Conservation (phyloP, 2,113 vertebrate genomes). For the Delphinus delphis region DNA sequence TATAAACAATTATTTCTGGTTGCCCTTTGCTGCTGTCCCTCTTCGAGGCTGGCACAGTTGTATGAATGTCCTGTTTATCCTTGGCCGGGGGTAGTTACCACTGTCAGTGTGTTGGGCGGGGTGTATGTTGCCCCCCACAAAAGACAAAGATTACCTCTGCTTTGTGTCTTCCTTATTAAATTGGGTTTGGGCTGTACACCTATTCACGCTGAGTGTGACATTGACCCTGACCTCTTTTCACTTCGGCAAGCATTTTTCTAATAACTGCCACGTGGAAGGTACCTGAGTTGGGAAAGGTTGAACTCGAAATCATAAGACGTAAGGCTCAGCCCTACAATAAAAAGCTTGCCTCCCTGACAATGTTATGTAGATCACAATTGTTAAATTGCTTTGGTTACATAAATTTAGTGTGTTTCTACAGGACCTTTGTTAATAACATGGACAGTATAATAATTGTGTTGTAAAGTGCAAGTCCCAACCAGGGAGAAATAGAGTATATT, state of each 20-base stretch:
- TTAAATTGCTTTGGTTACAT: background rate
- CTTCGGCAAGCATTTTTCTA: background rate
- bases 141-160: background rate
- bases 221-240: background rate
- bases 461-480: background rate
- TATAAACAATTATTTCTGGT: background rate
- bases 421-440: background rate
- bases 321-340: background rate
- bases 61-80: background rate
- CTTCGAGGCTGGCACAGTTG: background rate
- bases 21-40: background rate
- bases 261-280: background rate
- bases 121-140: background rate
- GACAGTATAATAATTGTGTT: background rate
- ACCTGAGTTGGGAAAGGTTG: background rate
- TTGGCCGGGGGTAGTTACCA: background rate
- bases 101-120: background rate
- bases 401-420: constrained; percentile 4
- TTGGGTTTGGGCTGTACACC: background rate
- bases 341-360: background rate
- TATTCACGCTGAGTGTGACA: background rate
- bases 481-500: background rate
- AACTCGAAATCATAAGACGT: constrained; percentile 12
- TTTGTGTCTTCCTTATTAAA: background rate
- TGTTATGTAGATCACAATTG: background rate